Base-by-base conservation (phyloP, 2,113 vertebrate species). In the Coregonus clupeaformis region DNA sequence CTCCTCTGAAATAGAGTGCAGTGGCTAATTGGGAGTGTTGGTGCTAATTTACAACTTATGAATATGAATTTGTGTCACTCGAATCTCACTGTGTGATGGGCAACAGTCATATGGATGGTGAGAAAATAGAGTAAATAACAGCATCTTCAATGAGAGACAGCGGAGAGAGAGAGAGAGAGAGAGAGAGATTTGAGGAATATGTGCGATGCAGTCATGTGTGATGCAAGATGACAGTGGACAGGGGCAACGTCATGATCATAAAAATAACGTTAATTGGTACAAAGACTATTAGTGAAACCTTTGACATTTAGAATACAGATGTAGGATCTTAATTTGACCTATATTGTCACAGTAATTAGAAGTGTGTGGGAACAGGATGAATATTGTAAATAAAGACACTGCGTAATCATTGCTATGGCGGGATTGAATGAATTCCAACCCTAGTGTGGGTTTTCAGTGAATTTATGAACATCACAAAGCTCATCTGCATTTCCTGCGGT, bases 1-100 rank as follows among this genome's bases (percentile, higher is more conserved):
- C n/a, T n/a, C 14, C 20, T 52, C 68, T 52, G 68, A 25, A 57
- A 27, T 29, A 25, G n/a, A 59, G 49, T 29, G 68, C 29, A 27
- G 29, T 60, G 29, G 63, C 73, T 72, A 42, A 76, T 80, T 55
- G 5, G 49, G 25, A 74, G 24, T 55, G 30, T 30, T 32, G 3
- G 45, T 14, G 66, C 36, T 76, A 63, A 81, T 82, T 75, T 72
- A 52, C 73, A 82, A 71, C 52, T 70, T 25, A 52, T 80, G 71
- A 79, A 81, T 76, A 42, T 42, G 9, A 42, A 42, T 42, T 9
- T 42, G 80, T 52, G 76, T 70, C 79, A 62, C 76, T 77, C 65
- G 29, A 27, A 36, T 30, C 63, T 29, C 18, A 32, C 27, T 42
- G 65, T 30, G 16, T 52, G 14, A 52, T 52, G 12, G 49, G 5